Base-by-base conservation (phyloP, 1,140 invertebrate genomes). In the Euborellia annulipes region DNA sequence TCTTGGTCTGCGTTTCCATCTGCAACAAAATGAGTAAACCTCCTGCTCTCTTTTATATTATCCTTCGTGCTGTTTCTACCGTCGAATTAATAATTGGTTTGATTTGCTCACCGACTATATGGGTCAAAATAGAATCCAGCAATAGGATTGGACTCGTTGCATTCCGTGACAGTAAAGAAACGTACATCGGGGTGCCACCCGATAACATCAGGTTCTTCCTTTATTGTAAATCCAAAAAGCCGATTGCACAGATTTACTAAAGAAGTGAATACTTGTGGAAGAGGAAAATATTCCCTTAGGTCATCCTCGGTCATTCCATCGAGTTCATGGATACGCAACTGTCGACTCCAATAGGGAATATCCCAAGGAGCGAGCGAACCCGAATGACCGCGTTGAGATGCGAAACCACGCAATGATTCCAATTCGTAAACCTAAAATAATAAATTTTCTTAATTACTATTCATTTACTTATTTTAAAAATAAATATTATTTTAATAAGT, bases 121-220 rank as follows among this genome's bases (percentile, higher is more conserved):
- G 82, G 82, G 65, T 91, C 87, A 1, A 91, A 64, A 58, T 87
- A 91, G 55, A 91, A 87, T 16, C 78, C 79, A 27, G 78, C 81
- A 8, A 86, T 66, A 1, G 81, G 79, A 27, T 67, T 66, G 14
- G 69, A 66, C 48, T 62, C 70, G 32, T 79, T 71, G n/a, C 71
- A 59, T 55, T 92, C 84, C 53, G 74, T 80, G 4, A 95, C 66
- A 54, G 89, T 75, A 61, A 79, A 93, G 56, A 79, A 87, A 54
- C 75, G 72, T 0, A 94, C 88, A 61, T 90, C 84, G 47, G 78
- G 73, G 61, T 91, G 79, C 89, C 90, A 94, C 0, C 71, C 67
- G 36, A 78, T 70, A 2, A 67, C 55, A 36, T 60, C 63, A 6
- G 67, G 62, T 36, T 69, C 63, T 56, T 87, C 76, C 42, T 81